A percentile compares a stretch with the other conserved stretches of the same genome.
These are phyloP conservation scores for Sinopyrophorus schimmeli DNA, from an alignment of 2,888 invertebrate species.

Conservation along the genomic window DNA sequence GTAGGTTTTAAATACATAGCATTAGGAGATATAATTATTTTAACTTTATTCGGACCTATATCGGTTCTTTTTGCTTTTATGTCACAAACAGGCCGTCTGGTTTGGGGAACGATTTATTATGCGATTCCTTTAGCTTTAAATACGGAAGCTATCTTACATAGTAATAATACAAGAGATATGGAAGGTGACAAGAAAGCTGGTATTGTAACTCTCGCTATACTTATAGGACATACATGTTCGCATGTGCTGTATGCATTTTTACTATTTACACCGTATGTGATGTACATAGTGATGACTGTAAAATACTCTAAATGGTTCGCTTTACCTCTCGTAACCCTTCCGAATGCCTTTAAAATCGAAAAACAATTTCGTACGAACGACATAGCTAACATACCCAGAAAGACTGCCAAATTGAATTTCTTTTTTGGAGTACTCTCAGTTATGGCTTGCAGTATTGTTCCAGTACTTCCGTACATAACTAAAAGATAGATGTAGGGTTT, in stretches of 20 bases:
- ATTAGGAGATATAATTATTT: conserved; percentile 87
- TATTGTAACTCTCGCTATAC: conserved; percentile 92
- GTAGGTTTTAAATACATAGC: conserved; percentile 96
- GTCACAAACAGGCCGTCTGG: conserved; percentile 89
- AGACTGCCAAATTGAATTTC: conserved; percentile 88
- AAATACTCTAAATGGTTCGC: conserved; percentile 88
- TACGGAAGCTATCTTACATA: conserved; percentile 93
- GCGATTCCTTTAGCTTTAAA: conserved; percentile 92
- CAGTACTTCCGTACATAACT: conserved; percentile 64
- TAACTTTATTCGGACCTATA: conserved; percentile 92
- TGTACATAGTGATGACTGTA: conserved; percentile 82
- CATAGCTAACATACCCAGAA: conserved; percentile 81
- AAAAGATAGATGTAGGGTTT: conserved; percentile 45
- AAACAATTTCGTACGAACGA: conserved; percentile 81
- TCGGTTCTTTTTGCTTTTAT: conserved; percentile 92
- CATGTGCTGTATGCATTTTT: conserved; percentile 89
- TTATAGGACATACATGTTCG: conserved; percentile 88
- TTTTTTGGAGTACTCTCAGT: conserved; percentile 90
- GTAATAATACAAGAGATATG: conserved; percentile 91
- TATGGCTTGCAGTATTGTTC: conserved; percentile 75
- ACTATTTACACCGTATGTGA: conserved; percentile 87
- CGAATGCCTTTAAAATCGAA: conserved; percentile 87
- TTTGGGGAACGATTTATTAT: conserved; percentile 89
- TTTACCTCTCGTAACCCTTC: conserved; percentile 84
- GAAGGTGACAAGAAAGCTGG: conserved; percentile 87